Evolutionary conservation across 2,888 invertebrate species (phyloP).

Genomic region (Yponomeuta malinellus): DNA sequence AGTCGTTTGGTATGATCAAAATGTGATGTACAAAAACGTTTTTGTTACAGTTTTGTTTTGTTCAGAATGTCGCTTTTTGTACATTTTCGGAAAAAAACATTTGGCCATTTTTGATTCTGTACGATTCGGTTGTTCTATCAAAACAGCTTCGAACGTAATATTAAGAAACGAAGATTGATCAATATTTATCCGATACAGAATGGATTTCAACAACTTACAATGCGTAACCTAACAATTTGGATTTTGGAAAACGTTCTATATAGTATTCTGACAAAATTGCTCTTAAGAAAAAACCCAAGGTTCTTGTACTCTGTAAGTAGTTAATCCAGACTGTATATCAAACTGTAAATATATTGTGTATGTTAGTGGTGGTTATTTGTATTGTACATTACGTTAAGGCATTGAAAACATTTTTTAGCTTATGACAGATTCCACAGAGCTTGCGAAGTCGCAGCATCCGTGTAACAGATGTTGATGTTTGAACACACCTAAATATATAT

Average conservation of each 20-base stretch:
- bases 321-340: neutral
- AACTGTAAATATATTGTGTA: neutral
- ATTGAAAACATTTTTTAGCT: neutral
- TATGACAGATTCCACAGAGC: neutral
- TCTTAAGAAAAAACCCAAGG: neutral
- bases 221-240: neutral
- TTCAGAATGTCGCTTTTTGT: no score
- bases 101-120: no score
- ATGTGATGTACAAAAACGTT: no score
- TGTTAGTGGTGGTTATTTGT: neutral
- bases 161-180: neutral
- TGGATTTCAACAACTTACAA: constrained; percentile 1
- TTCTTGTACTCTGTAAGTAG: neutral
- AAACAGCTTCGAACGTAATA: no score
- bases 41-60: no score
- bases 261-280: neutral
- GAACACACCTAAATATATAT: neutral
- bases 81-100: no score
- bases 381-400: neutral
- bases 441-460: neutral
- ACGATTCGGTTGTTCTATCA: no score
- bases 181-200: neutral
- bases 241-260: neutral
- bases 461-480: neutral
- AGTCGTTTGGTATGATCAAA: no score